Evolutionary conservation across 35 echinoderm and acorn worm species (phyloP).

Genomic region (Lytechinus pictus): DNA sequence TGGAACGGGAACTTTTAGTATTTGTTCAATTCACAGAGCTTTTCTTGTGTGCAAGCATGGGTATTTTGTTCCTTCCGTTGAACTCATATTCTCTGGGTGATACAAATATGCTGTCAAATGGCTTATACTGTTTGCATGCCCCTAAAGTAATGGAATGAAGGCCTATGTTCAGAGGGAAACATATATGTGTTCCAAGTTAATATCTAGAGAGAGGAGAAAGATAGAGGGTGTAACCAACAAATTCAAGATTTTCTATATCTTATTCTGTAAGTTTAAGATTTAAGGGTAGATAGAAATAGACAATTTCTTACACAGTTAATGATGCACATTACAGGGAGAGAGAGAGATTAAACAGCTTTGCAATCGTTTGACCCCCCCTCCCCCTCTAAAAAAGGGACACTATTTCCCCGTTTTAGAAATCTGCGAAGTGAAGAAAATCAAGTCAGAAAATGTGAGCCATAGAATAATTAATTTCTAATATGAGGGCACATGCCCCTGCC

Average conservation of each 20-base stretch:
- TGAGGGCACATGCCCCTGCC: too few relatives aligned
- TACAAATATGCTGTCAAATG: not conserved
- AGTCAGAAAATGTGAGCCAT: too few relatives aligned
- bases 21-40: not conserved
- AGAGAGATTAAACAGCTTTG: too few relatives aligned
- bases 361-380: too few relatives aligned
- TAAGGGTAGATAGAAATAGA: not conserved
- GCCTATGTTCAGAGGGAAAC: not conserved
- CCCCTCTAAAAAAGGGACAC: too few relatives aligned
- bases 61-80: not conserved
- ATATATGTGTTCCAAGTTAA: not conserved
- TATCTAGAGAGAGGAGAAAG: not conserved
- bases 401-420: too few relatives aligned
- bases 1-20: not conserved
- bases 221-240: not conserved
- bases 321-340: too few relatives aligned
- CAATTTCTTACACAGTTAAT: too few relatives aligned
- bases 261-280: too few relatives aligned
- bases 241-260: not conserved
- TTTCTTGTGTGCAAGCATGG: not conserved
- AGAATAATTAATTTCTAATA: too few relatives aligned
- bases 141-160: not conserved
- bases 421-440: too few relatives aligned
- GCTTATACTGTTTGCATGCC: not conserved
- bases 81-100: not conserved